Conservation (phyloP, 2,113 vertebrate species). For the Corvus hawaiiensis region DNA sequence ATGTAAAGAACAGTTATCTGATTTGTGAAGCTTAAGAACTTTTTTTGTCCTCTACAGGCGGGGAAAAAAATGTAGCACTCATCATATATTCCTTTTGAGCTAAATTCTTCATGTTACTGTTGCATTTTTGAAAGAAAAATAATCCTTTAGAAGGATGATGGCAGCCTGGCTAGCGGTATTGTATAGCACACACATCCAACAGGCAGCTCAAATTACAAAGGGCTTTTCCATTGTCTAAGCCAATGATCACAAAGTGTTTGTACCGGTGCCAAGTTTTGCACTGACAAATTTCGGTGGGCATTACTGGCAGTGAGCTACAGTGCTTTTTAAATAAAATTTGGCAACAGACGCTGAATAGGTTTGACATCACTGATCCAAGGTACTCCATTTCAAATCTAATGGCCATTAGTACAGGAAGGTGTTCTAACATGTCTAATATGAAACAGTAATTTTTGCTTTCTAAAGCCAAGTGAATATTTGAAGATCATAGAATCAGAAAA, state of each 20-base stretch:
- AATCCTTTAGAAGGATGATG: background rate
- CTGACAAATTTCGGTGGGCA: background rate
- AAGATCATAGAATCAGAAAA: background rate
- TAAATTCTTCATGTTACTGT: background rate
- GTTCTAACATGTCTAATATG: background rate
- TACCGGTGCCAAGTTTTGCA: background rate
- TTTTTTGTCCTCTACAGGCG: background rate
- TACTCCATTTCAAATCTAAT: background rate
- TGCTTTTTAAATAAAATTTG: background rate
- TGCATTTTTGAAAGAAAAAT: background rate
- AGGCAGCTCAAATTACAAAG: constrained; percentile 21
- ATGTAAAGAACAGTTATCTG: background rate
- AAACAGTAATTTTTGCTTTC: background rate
- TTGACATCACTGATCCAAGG: background rate
- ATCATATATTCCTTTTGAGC: background rate
- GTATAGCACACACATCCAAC: background rate
- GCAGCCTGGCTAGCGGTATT: background rate
- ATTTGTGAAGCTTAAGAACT: background rate
- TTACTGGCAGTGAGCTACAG: background rate
- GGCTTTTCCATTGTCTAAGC: background rate
- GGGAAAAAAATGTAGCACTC: background rate
- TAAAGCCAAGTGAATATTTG: background rate
- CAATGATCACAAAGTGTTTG: background rate
- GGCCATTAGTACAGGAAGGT: background rate
- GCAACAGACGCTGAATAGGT: background rate